phyloP scores from a whole-genome alignment of 1,140 invertebrate species.

The Pseudobourletiella spinata region DNA sequence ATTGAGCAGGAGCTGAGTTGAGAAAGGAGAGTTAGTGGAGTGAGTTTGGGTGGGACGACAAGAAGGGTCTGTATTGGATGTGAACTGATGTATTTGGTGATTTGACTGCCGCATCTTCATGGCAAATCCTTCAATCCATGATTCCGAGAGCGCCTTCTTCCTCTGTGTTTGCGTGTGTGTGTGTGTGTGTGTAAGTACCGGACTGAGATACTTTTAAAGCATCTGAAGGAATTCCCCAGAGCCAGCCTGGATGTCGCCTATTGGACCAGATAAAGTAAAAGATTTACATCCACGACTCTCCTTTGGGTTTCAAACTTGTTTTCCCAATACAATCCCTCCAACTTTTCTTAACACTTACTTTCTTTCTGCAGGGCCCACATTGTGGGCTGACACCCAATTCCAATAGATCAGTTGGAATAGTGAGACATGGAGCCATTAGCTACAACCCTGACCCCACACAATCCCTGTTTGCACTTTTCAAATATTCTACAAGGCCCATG shows the following conservation, averaged over 20 bases:
- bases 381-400: too few species aligned
- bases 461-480: too few species aligned
- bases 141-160: too few species aligned
- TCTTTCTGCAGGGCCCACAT: neutral
- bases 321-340: conserved; percentile 1
- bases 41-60: neutral
- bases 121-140: neutral
- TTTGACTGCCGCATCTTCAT: neutral
- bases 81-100: conserved; percentile 5
- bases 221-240: too few species aligned
- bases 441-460: too few species aligned
- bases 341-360: neutral
- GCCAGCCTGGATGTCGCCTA: too few species aligned
- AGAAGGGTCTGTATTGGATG: neutral
- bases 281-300: conserved; percentile 8
- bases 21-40: neutral
- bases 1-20: conserved; percentile 6
- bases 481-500: too few species aligned
- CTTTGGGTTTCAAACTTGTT: conserved; percentile 4
- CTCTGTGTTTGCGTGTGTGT: neutral
- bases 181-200: neutral
- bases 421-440: too few species aligned
- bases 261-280: conserved; percentile 19
- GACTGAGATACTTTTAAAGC: neutral
- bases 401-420: too few species aligned